Evolutionary conservation across 2,797 vertebrate genomes (phyloP).

Genomic region (Champsocephalus esox): DNA sequence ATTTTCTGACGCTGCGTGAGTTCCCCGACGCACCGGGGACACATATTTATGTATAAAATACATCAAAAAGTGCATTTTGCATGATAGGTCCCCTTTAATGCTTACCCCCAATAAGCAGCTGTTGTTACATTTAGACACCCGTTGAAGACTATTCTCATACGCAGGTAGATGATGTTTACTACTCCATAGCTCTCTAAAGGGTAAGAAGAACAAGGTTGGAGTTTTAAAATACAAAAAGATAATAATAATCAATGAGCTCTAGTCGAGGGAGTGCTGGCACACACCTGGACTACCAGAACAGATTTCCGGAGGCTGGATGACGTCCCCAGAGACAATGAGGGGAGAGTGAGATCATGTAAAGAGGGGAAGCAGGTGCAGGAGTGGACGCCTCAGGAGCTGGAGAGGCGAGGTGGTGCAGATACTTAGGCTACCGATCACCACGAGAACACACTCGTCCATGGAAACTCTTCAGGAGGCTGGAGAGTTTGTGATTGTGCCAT

Average conservation of each 20-base stretch:
- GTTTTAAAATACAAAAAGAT: constrained; percentile 2
- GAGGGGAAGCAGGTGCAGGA: constrained; percentile 35
- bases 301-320: constrained; percentile 22
- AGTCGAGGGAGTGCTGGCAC: constrained; percentile 12
- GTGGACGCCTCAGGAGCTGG: constrained; percentile 14
- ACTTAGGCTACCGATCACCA: background rate
- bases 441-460: background rate
- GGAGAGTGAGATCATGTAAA: constrained; percentile 8
- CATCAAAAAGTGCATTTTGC: too few relatives aligned
- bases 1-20: too few relatives aligned
- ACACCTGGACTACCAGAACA: constrained; percentile 31
- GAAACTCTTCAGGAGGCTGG: background rate
- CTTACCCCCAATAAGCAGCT: constrained; percentile 4
- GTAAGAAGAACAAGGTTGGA: constrained; percentile 3
- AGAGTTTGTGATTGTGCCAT: background rate
- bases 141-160: background rate
- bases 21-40: too few relatives aligned
- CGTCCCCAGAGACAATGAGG: constrained; percentile 3
- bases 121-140: background rate
- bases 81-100: too few relatives aligned
- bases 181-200: background rate
- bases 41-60: too few relatives aligned
- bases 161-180: constrained; percentile 15
- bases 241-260: constrained; percentile 14
- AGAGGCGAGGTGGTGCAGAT: constrained; percentile 25